phyloP scores from a whole-genome alignment of 2,888 invertebrate species.

The Lampropteryx suffumata region DNA sequence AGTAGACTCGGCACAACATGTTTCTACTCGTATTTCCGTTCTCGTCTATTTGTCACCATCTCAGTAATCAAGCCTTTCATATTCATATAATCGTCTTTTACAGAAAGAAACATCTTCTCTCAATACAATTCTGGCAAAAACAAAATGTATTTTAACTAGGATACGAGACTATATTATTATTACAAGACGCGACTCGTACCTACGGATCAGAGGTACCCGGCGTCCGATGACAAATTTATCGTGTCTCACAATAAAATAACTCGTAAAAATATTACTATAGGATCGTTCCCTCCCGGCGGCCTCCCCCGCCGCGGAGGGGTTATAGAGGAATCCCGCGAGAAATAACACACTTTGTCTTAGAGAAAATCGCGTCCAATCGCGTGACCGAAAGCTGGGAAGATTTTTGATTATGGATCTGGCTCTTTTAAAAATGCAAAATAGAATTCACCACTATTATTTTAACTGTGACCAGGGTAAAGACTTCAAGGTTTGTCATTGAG shows the following conservation, averaged over 20 bases:
- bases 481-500: too few relatives aligned
- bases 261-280: constrained; percentile 78
- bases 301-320: constrained; percentile 25
- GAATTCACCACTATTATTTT: too few relatives aligned
- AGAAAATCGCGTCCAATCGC: constrained; percentile 68
- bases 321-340: constrained; percentile 63
- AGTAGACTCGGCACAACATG: too few relatives aligned
- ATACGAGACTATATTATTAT: too few relatives aligned
- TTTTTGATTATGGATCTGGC: constrained; percentile 39
- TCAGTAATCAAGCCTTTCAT: too few relatives aligned
- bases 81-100: too few relatives aligned
- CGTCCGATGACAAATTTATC: constrained; percentile 74
- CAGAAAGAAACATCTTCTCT: too few relatives aligned
- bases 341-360: constrained; percentile 79
- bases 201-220: constrained; percentile 18
- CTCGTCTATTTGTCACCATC: too few relatives aligned
- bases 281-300: constrained; percentile 34
- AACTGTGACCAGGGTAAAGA: too few relatives aligned
- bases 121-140: too few relatives aligned
- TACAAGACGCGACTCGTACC: background rate
- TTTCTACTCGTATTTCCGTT: too few relatives aligned
- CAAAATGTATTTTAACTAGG: too few relatives aligned
- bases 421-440: constrained; percentile 1
- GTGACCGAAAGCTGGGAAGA: constrained; percentile 35
- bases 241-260: constrained; percentile 68